These are phyloP conservation scores for Catagonus wagneri DNA, from an alignment of 2,113 vertebrate species.

Conservation along the genomic window DNA sequence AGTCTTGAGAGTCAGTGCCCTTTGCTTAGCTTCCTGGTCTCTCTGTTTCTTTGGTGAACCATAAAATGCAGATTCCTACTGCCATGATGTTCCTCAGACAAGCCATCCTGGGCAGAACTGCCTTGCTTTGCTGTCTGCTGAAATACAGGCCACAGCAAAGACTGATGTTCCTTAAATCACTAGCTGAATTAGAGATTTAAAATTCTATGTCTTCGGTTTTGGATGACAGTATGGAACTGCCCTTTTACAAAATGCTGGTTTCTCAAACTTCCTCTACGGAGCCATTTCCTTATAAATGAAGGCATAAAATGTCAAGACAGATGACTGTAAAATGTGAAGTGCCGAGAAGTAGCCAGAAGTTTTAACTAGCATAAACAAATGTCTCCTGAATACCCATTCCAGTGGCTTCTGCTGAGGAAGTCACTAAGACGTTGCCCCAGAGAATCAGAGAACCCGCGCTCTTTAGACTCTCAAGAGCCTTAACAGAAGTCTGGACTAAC, in stretches of 20 bases:
- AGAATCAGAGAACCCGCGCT: background rate
- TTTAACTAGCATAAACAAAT: background rate
- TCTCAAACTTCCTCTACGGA: background rate
- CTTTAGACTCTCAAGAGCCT: background rate
- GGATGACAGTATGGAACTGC: background rate
- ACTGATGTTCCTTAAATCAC: background rate
- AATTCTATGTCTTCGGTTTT: background rate
- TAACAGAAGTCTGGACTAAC: background rate
- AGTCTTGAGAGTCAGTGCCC: background rate
- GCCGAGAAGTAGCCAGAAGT: background rate
- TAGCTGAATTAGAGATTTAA: background rate
- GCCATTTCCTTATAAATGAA: background rate
- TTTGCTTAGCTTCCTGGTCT: background rate
- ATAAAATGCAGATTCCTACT: background rate
- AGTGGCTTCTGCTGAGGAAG: background rate
- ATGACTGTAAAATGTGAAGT: background rate
- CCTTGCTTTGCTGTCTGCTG: background rate
- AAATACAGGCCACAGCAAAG: background rate
- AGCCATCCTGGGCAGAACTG: background rate
- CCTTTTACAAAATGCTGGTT: constrained; percentile 48
- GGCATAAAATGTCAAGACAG: background rate
- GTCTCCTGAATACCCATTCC: background rate
- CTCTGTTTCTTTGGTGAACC: background rate
- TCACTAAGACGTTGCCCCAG: background rate
- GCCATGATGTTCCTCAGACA: background rate